Evolutionary conservation across 1,140 invertebrate species (phyloP).

Genomic region (Pseudomyrmex dendroicus): DNA sequence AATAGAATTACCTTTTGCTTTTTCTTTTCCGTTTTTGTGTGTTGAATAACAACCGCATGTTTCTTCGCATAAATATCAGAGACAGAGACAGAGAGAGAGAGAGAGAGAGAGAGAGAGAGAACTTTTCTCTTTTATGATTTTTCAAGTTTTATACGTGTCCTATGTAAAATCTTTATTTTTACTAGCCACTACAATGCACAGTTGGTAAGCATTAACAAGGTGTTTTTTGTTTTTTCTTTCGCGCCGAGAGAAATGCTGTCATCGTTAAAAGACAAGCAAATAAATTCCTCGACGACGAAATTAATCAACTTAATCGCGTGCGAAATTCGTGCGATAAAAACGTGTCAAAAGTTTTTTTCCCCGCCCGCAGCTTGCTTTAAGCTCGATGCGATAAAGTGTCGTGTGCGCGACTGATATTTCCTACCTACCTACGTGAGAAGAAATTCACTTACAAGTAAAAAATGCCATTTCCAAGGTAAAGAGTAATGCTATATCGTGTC

Average conservation of each 20-base stretch:
- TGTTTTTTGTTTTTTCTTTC: no score
- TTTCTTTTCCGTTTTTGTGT: background rate
- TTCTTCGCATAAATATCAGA: no score
- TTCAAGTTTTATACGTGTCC: background rate
- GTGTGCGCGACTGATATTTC: background rate
- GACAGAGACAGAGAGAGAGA: background rate
- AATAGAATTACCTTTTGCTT: background rate
- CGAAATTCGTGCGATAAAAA: background rate
- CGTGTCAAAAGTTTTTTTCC: constrained; percentile 10
- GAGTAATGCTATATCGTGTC: background rate
- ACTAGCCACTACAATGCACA: background rate
- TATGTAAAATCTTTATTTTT: constrained; percentile 2
- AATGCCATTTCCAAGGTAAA: constrained; percentile 17
- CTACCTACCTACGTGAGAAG: background rate
- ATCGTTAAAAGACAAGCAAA: background rate
- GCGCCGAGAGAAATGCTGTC: background rate
- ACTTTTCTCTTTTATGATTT: background rate
- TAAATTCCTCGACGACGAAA: background rate
- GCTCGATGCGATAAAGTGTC: background rate
- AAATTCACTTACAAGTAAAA: constrained; percentile 23
- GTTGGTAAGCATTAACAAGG: constrained; percentile 4
- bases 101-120: background rate
- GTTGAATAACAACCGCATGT: background rate
- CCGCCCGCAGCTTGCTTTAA: background rate
- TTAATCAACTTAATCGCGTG: constrained; percentile 6